These are phyloP conservation scores for Nudaria mundana DNA, from an alignment of 2,888 invertebrate genomes.

Conservation along the genomic window DNA sequence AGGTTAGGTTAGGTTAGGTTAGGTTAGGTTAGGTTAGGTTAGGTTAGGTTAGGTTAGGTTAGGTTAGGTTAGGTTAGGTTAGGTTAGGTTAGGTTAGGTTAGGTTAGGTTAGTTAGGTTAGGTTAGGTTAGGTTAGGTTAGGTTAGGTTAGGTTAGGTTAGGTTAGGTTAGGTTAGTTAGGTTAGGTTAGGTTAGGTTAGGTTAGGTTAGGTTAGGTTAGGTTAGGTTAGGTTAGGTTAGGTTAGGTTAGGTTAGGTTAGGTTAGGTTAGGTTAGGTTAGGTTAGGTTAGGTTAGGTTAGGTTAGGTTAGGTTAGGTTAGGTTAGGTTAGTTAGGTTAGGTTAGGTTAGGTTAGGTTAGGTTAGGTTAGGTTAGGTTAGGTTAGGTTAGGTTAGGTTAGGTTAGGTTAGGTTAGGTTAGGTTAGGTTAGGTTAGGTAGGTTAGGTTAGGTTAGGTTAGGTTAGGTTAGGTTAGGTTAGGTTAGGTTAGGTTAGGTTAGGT, in stretches of 20 bases:
- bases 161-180: slow-evolving; percentile 7
- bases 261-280: slow-evolving; percentile 16
- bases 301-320: slow-evolving; percentile 13
- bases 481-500: slow-evolving; percentile 1
- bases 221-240: slow-evolving; percentile 15
- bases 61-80: slow-evolving; percentile 10
- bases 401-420: slow-evolving; percentile 8
- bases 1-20: slow-evolving; percentile 12
- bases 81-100: slow-evolving; percentile 10
- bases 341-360: slow-evolving; percentile 18
- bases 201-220: slow-evolving; percentile 9
- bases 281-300: slow-evolving; percentile 9
- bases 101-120: slow-evolving; percentile 17
- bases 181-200: slow-evolving; percentile 11
- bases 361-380: slow-evolving; percentile 18
- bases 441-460: slow-evolving; percentile 10
- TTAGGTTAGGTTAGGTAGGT: slow-evolving; percentile 8
- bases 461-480: slow-evolving; percentile 10
- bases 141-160: slow-evolving; percentile 9
- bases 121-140: slow-evolving; percentile 22
- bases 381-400: slow-evolving; percentile 18
- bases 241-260: slow-evolving; percentile 16
- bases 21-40: no score
- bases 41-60: slow-evolving; percentile 11
- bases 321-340: slow-evolving; percentile 16